Conservation (phyloP, 2,113 vertebrate species). For the Canis aureus region DNA sequence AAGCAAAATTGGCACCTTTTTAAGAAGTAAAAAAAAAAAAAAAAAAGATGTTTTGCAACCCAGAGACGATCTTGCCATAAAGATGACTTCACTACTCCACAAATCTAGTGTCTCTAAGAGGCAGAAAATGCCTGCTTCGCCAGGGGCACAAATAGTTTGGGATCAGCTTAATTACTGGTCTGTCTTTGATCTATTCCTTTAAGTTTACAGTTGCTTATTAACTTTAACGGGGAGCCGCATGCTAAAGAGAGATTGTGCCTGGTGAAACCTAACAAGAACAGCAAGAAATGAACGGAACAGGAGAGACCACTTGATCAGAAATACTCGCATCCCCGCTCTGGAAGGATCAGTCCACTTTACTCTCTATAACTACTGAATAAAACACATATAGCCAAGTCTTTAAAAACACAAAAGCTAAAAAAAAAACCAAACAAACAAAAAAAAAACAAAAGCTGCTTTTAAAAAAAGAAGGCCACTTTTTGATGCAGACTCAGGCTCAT, state of each 20-base stretch:
- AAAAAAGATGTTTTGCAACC: background rate
- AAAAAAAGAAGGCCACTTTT: background rate
- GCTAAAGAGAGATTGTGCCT: background rate
- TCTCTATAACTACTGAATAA: constrained; percentile 22
- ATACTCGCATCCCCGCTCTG: background rate
- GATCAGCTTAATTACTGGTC: background rate
- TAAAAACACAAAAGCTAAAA: background rate
- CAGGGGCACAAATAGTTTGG: background rate
- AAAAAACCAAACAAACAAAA: too few relatives aligned
- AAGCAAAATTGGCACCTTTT: background rate
- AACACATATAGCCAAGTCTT: background rate
- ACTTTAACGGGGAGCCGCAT: background rate
- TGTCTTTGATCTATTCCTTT: constrained; percentile 13
- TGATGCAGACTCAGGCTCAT: background rate
- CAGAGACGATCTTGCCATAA: background rate
- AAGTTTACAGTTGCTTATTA: constrained; percentile 15
- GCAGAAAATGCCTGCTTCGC: background rate
- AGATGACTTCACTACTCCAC: background rate
- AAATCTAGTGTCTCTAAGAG: background rate
- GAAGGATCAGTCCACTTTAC: constrained; percentile 3
- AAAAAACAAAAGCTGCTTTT: background rate
- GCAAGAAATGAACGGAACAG: background rate
- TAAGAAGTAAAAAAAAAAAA: background rate
- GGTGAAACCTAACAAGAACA: constrained; percentile 2
- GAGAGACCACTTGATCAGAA: background rate